Percentiles rank a stretch among this genome's conserved stretches.
Conservation (phyloP, 2,888 invertebrate genomes). For the Volucella bombylans region DNA sequence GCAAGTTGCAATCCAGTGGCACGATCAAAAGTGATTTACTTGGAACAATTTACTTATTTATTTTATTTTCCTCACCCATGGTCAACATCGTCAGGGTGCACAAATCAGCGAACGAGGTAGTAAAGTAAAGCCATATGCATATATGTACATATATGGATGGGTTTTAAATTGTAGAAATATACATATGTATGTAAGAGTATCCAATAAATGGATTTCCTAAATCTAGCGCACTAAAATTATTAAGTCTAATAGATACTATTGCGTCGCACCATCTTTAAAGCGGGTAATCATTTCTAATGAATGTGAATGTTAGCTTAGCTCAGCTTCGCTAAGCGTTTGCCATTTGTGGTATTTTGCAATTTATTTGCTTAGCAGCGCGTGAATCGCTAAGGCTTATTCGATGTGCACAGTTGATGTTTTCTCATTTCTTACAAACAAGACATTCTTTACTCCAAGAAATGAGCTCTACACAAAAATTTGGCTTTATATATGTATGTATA, state of each 20-base stretch:
- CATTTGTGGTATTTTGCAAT: slow-evolving; percentile 53
- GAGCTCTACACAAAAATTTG: no score
- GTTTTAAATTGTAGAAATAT: not conserved
- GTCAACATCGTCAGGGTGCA: slow-evolving; percentile 4
- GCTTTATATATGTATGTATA: no score
- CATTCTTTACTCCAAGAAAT: not conserved
- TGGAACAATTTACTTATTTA: slow-evolving; percentile 36
- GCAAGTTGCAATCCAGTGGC: not conserved
- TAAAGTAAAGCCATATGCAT: not conserved
- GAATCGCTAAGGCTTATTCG: slow-evolving; percentile 48
- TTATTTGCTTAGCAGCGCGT: slow-evolving; percentile 59
- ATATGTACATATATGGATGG: no score
- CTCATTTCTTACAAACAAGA: not conserved
- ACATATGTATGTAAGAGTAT: not conserved
- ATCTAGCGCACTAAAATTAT: slow-evolving; percentile 29
- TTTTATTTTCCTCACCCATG: slow-evolving; percentile 25
- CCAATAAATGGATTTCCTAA: slow-evolving; percentile 11
- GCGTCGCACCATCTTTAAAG: slow-evolving; percentile 33
- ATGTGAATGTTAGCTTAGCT: slow-evolving; percentile 14
- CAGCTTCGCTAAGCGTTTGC: not conserved
- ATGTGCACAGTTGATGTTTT: slow-evolving; percentile 18
- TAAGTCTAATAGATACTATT: slow-evolving; percentile 47
- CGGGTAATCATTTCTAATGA: slow-evolving; percentile 44
- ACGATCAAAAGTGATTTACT: slow-evolving; percentile 21
- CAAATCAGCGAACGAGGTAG: slow-evolving; percentile 10